Base-by-base conservation (phyloP, 2,888 invertebrate genomes). In the Tricholauxania praeusta region DNA sequence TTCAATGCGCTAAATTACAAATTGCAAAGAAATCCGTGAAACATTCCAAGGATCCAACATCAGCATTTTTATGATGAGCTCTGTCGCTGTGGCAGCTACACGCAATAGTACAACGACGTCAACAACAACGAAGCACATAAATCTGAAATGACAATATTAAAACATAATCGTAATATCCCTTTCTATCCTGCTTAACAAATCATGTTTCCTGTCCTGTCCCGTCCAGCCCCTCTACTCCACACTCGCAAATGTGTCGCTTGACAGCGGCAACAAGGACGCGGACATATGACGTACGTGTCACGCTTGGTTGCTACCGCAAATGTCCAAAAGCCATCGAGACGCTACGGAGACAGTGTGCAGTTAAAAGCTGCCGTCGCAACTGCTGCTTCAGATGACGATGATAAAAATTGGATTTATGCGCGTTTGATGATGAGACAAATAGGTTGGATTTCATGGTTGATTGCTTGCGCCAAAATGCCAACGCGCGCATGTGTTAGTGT, bases 401-500 rank as follows among this genome's bases (percentile, higher is more conserved):
- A 72, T 67, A 78, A 74, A 71, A 78, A 79, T 76, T 76, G 76
- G 76, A 78, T 77, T 78, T 78, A 79, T 78, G 76, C 77, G 72
- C 74, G 73, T 78, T 77, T 79, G 77, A 79, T 78, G 78, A 77
- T 75, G 79, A 76, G 76, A 78, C 77, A 78, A 79, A 78, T 79
- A 77, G 74, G 74, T 72, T 75, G 75, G 77, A 79, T 78, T 78
- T 78, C 74, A 72, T 75, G 78, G 77, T 72, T 75, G 76, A 76
- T 76, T 78, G 74, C 69, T 73, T 77, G 72, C 71, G 73, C 62
- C 39, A 59, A 67, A 69, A 60, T 60, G 67, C 3, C 28, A 57
- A 17, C 52, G 53, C 53, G 53, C 14, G 53, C 17, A 53, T 19
- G 53, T 53, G 17, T 53, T n/a, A 10, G 39, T 39, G 39, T 10